A percentile compares a stretch with the other conserved stretches of the same genome.
These are phyloP conservation scores for Hyperopisus bebe DNA, from an alignment of 2,113 vertebrate species.

Conservation along the genomic window DNA sequence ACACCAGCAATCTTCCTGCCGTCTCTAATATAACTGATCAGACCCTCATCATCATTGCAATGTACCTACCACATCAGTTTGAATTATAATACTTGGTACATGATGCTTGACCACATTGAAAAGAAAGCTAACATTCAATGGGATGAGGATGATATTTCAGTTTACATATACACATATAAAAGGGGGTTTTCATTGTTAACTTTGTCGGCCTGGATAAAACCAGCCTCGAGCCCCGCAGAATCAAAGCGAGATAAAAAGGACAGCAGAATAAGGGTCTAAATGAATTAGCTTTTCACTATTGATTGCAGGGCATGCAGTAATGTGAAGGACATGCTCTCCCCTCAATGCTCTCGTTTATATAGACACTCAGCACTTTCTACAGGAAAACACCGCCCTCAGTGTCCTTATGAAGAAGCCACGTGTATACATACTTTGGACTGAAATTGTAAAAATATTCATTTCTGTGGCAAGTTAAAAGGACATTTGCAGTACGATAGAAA, in stretches of 20 bases:
- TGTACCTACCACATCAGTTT: background rate
- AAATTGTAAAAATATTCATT: slow-evolving; percentile 15
- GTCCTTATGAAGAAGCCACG: background rate
- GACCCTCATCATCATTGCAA: background rate
- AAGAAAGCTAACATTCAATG: background rate
- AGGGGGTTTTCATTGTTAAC: background rate
- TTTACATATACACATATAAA: slow-evolving; percentile 3
- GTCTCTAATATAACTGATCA: background rate
- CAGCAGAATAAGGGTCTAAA: background rate
- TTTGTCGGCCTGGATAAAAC: background rate
- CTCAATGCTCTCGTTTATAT: background rate
- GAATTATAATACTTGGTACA: background rate
- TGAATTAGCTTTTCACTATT: background rate
- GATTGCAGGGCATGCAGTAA: background rate
- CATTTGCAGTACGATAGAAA: slow-evolving; percentile 33
- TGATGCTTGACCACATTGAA: background rate
- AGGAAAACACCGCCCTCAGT: background rate
- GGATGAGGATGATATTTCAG: background rate
- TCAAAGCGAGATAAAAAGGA: background rate
- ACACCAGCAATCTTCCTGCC: background rate
- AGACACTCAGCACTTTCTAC: background rate
- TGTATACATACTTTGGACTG: background rate
- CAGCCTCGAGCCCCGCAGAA: background rate
- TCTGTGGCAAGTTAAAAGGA: slow-evolving; percentile 24
- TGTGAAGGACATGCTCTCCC: background rate